Conservation (phyloP, 2,888 invertebrate genomes). For the Phytoseiulus persimilis region DNA sequence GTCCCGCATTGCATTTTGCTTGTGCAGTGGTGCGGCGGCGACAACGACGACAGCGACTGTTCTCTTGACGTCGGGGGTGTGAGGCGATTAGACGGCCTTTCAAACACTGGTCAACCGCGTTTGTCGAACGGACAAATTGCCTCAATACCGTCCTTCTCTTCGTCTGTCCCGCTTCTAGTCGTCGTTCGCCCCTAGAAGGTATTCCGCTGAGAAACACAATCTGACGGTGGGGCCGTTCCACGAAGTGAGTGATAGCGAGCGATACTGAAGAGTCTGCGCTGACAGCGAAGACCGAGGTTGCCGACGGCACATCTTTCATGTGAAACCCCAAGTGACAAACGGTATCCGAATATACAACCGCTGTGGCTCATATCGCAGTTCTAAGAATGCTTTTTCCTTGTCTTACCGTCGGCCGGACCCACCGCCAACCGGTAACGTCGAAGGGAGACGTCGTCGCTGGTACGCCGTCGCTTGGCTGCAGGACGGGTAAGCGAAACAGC, state of each 20-base stretch:
- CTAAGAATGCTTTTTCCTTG: not conserved
- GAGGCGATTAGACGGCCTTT: not conserved
- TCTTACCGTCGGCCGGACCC: not conserved
- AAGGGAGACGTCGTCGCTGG: not conserved
- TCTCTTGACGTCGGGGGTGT: not conserved
- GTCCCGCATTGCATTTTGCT: not conserved
- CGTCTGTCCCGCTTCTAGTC: not conserved
- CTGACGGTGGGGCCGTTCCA: not conserved
- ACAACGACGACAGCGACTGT: not conserved
- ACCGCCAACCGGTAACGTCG: not conserved
- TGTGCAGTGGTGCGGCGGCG: not conserved
- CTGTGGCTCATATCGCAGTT: not conserved
- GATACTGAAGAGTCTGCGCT: not conserved
- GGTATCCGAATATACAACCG: not conserved
- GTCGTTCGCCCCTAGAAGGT: not conserved
- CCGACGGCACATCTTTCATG: not conserved
- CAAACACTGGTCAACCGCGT: not conserved
- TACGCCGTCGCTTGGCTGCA: no score
- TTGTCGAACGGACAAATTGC: not conserved
- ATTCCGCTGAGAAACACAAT: not conserved
- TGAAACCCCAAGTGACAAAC: not conserved
- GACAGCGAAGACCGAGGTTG: not conserved
- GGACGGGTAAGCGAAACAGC: not conserved
- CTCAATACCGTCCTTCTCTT: not conserved
- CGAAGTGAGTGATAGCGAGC: not conserved